Conservation (phyloP, 2,113 vertebrate species). For the Sphyrna mokarran region DNA sequence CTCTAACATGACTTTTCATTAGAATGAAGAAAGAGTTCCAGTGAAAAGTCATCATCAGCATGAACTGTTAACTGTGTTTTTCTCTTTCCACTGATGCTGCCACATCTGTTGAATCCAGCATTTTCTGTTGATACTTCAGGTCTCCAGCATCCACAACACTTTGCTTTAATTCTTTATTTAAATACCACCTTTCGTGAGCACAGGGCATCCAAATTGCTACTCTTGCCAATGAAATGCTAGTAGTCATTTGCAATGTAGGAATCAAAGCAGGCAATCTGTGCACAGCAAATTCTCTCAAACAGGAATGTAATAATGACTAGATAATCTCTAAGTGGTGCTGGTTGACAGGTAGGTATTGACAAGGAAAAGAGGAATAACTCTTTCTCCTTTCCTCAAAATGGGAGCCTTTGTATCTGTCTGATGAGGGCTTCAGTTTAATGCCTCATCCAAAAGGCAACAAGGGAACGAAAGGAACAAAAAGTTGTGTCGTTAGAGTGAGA, state of each 20-base stretch:
- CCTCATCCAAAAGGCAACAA: neutral
- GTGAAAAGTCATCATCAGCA: no score
- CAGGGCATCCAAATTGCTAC: neutral
- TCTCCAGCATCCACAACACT: no score
- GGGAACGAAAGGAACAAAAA: neutral
- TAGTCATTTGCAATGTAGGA: neutral
- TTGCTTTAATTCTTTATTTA: neutral
- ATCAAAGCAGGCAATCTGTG: neutral
- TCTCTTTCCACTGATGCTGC: no score
- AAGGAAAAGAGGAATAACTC: neutral
- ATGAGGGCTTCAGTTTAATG: neutral
- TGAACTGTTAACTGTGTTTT: no score
- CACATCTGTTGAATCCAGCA: no score
- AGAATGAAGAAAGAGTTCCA: no score
- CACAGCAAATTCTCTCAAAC: neutral
- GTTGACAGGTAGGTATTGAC: neutral
- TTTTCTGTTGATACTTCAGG: no score
- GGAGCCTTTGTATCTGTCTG: neutral
- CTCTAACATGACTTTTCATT: no score
- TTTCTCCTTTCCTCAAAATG: neutral
- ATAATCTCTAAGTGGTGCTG: neutral
- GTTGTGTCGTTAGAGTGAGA: neutral
- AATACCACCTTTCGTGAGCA: neutral
- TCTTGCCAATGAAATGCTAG: neutral
- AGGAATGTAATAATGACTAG: neutral